Conservation (phyloP, 2,113 vertebrate genomes). For the Dunckerocampus dactyliophorus region DNA sequence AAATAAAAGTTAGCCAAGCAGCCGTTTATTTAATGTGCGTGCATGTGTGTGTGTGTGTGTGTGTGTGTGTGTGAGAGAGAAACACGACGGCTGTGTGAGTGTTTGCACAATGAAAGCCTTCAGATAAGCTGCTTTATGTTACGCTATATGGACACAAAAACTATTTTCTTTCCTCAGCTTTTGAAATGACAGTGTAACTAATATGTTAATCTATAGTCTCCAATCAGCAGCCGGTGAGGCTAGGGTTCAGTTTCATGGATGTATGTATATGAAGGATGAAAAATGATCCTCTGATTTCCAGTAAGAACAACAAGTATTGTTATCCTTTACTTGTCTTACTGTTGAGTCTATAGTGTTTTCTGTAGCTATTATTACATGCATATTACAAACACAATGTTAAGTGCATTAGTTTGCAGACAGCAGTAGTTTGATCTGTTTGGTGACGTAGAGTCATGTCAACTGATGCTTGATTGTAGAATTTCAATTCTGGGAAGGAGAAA, state of each 20-base stretch:
- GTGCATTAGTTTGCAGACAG: not conserved
- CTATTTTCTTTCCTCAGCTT: conserved; percentile 2
- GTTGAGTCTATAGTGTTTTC: not conserved
- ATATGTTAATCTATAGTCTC: conserved; percentile 1
- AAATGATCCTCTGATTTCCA: conserved; percentile 5
- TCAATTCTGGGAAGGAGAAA: too few relatives aligned
- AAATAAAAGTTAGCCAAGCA: not conserved
- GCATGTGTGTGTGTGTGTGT: too few relatives aligned
- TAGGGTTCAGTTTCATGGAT: conserved; percentile 8
- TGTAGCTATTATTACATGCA: not conserved
- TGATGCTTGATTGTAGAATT: not conserved
- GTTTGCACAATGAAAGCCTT: not conserved
- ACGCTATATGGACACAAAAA: not conserved
- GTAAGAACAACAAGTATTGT: conserved; percentile 16
- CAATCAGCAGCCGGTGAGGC: not conserved
- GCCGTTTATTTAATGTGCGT: not conserved
- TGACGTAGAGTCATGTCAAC: not conserved
- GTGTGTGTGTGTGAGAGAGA: too few relatives aligned
- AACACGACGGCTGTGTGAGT: not conserved
- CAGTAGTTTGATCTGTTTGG: conserved; percentile 4
- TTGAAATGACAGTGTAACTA: not conserved
- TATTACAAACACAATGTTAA: conserved; percentile 1
- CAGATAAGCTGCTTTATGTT: not conserved
- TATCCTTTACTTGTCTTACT: conserved; percentile 5
- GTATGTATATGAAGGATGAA: not conserved